Conservation (phyloP, 92 coral and sea anemone genomes). For the Chrysogorgia sp. region DNA sequence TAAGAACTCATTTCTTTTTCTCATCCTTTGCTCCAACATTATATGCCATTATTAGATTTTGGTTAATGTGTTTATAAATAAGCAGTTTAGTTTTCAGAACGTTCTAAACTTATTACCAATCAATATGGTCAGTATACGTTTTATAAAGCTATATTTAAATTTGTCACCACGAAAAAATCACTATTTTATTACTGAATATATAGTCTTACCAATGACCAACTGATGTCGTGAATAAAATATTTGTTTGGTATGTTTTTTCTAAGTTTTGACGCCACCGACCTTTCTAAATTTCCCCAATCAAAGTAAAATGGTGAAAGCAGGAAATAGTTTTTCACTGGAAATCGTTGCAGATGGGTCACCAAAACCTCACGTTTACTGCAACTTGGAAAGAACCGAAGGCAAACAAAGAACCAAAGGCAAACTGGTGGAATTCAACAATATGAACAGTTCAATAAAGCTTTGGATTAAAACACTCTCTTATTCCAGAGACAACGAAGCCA, state of each 20-base stretch:
- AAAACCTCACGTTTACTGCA: neutral
- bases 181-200: no score
- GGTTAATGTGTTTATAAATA: no score
- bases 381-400: neutral
- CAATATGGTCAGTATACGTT: no score
- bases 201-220: no score
- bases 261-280: neutral
- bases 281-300: neutral
- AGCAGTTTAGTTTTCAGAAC: no score
- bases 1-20: no score
- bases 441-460: neutral
- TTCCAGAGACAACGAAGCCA: neutral
- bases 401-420: neutral
- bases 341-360: constrained; percentile 1
- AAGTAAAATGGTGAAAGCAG: neutral
- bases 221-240: no score
- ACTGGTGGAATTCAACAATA: neutral
- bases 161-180: no score
- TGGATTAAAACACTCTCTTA: neutral
- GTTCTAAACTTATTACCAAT: no score
- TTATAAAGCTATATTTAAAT: no score
- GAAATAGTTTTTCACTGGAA: neutral
- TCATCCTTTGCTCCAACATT: no score
- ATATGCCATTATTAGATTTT: no score
- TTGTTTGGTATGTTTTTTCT: neutral